phyloP scores from a whole-genome alignment of 2,888 invertebrate species.

The Eristalis tenax region DNA sequence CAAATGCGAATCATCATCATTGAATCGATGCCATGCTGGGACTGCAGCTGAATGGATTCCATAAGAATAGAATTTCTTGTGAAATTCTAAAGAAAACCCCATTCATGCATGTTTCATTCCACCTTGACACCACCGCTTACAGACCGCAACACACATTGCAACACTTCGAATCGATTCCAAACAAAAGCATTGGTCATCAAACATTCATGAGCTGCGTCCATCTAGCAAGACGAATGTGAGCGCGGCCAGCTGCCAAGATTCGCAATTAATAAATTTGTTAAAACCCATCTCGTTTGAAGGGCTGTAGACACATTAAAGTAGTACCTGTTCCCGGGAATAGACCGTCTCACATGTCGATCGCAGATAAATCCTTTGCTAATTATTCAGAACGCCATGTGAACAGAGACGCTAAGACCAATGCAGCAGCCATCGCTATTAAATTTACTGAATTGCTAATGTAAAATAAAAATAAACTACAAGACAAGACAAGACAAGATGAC shows the following conservation, averaged over 20 bases:
- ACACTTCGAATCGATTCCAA: neutral
- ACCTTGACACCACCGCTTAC: neutral
- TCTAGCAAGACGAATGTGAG: too few species aligned
- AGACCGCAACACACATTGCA: neutral
- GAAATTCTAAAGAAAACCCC: neutral
- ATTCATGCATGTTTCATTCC: neutral
- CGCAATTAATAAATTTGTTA: slow-evolving; percentile 59
- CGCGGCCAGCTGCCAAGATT: neutral
- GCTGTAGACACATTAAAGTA: slow-evolving; percentile 64
- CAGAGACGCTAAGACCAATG: neutral
- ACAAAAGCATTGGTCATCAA: neutral
- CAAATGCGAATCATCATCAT: too few species aligned
- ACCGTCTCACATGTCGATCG: slow-evolving; percentile 44
- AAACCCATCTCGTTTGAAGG: slow-evolving; percentile 57
- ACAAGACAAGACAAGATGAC: neutral
- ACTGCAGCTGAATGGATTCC: neutral
- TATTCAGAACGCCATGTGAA: slow-evolving; percentile 40
- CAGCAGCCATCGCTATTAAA: slow-evolving; percentile 13
- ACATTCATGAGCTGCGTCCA: neutral
- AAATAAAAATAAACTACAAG: slow-evolving; percentile 31
- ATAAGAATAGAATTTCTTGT: neutral
- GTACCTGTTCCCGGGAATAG: slow-evolving; percentile 52
- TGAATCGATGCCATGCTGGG: too few species aligned
- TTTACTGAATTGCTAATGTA: slow-evolving; percentile 59
- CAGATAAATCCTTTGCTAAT: slow-evolving; percentile 51